Evolutionary conservation across 2,888 invertebrate genomes (phyloP).

Genomic region (Strigamia transsilvanica): DNA sequence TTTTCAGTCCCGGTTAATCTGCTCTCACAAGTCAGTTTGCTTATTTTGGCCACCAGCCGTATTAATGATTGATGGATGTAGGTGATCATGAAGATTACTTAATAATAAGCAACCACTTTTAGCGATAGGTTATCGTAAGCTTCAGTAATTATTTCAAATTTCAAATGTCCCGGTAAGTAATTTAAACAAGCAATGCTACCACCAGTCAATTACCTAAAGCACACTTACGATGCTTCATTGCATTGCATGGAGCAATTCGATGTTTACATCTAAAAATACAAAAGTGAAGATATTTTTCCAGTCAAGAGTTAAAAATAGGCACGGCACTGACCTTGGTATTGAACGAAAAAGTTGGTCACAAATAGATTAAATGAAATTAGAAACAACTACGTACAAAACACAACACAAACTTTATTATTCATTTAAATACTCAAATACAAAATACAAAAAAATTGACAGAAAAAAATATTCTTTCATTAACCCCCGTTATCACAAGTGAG

Average conservation of each 20-base stretch:
- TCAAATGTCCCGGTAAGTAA: too few species aligned
- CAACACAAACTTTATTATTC: constrained; percentile 5
- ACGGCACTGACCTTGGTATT: constrained; percentile 34
- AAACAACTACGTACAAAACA: neutral
- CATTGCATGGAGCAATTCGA: neutral
- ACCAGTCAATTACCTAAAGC: too few species aligned
- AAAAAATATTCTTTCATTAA: neutral
- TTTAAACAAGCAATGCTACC: too few species aligned
- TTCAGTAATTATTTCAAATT: too few species aligned
- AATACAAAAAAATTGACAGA: constrained; percentile 1
- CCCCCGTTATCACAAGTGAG: constrained; percentile 40
- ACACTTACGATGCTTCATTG: neutral
- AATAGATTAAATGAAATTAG: constrained; percentile 32
- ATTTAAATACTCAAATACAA: neutral
- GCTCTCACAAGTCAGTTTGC: too few species aligned
- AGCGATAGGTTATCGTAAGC: too few species aligned
- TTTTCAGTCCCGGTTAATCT: too few species aligned
- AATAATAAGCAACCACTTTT: too few species aligned
- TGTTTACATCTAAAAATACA: constrained; percentile 11
- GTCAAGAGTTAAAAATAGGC: neutral
- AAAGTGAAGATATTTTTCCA: neutral
- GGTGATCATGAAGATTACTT: too few species aligned
- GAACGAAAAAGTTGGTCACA: neutral
- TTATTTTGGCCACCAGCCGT: too few species aligned
- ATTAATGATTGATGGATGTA: too few species aligned